Evolutionary conservation across 2,797 vertebrate species (phyloP).

Genomic region (Parotocinclus haroldoi): DNA sequence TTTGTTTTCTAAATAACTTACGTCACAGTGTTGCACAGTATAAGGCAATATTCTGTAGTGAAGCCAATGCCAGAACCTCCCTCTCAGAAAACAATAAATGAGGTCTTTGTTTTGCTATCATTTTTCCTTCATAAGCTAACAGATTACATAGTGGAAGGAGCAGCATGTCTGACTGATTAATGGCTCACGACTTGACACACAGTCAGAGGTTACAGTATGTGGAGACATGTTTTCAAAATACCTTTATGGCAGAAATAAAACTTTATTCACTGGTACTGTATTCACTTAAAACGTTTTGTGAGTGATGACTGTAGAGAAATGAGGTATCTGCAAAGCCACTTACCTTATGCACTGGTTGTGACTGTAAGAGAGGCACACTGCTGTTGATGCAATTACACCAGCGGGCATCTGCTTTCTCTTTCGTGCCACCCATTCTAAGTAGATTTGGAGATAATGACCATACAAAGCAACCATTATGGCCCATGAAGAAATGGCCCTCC

Average conservation of each 20-base stretch:
- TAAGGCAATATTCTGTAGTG: constrained; percentile 42
- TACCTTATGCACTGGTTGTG: constrained; percentile 26
- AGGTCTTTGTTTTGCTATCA: constrained; percentile 35
- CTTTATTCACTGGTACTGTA: no score
- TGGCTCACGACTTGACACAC: constrained; percentile 18
- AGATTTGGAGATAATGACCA: constrained; percentile 62
- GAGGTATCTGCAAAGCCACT: not conserved
- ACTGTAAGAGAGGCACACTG: constrained; percentile 30
- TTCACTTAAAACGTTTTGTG: no score
- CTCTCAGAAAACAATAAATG: constrained; percentile 29
- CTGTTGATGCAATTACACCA: constrained; percentile 49
- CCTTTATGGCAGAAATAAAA: no score
- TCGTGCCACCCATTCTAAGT: constrained; percentile 69
- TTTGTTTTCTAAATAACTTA: constrained; percentile 33
- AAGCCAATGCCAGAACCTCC: constrained; percentile 23
- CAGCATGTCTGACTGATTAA: constrained; percentile 48
- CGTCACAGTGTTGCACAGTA: constrained; percentile 53
- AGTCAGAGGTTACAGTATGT: constrained; percentile 4
- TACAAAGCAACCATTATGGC: constrained; percentile 69
- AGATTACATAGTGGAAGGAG: constrained; percentile 8
- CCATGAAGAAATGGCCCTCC: constrained; percentile 54
- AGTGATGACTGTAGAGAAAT: not conserved
- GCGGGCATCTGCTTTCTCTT: constrained; percentile 61
- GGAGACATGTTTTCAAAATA: not conserved
- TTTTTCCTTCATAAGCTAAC: constrained; percentile 28